Conservation (phyloP, 2,888 invertebrate species). For the Polydrusus cervinus region DNA sequence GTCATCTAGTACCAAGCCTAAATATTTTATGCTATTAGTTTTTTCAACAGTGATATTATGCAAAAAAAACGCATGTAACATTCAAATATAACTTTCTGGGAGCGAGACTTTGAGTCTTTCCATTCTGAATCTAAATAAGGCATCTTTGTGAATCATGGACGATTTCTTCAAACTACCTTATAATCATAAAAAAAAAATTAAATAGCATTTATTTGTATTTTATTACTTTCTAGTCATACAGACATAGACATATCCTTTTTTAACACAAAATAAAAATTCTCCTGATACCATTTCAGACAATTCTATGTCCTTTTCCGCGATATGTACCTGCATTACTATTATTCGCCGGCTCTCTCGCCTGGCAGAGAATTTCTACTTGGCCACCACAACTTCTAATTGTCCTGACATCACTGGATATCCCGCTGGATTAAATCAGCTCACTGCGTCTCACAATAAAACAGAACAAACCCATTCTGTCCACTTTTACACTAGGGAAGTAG, state of each 20-base stretch:
- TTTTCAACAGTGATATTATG: no score
- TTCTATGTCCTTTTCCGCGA: conserved; percentile 31
- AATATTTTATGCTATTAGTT: no score
- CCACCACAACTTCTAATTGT: conserved; percentile 54
- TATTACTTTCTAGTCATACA: neutral
- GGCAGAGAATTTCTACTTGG: conserved; percentile 42
- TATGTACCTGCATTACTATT: conserved; percentile 47
- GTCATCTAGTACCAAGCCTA: no score
- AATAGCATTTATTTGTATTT: no score
- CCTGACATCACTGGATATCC: conserved; percentile 56
- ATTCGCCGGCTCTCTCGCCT: conserved; percentile 32
- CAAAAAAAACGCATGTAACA: no score
- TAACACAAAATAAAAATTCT: conserved; percentile 9
- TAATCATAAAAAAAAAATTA: no score
- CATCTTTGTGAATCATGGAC: no score
- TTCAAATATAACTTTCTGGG: no score
- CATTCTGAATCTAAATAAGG: no score
- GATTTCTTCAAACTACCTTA: no score
- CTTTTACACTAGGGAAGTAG: conserved; percentile 21
- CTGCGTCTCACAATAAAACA: conserved; percentile 42
- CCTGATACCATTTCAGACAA: conserved; percentile 25
- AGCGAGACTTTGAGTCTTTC: no score
- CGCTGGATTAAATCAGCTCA: conserved; percentile 53
- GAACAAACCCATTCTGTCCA: conserved; percentile 33
- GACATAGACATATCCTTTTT: neutral